These are phyloP conservation scores for Sinocyclocheilus rhinocerous DNA, from an alignment of 2,113 vertebrate species.

Conservation along the genomic window DNA sequence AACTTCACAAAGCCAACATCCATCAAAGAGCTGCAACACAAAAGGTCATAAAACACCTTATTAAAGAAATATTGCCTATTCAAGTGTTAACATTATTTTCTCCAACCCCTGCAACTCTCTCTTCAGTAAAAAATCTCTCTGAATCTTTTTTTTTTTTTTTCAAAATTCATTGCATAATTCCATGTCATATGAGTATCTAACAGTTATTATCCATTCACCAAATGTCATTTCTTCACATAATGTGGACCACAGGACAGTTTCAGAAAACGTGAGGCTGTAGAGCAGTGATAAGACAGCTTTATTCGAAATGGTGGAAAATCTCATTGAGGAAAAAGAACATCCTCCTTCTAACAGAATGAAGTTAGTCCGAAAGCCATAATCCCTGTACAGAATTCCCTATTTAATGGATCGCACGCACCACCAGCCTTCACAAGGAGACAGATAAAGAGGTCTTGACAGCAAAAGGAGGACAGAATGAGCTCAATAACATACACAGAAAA, in stretches of 20 bases:
- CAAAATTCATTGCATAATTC: background rate
- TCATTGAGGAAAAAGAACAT: background rate
- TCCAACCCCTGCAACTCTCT: background rate
- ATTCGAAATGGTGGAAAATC: background rate
- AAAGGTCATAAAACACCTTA: too few species aligned
- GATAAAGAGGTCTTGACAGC: background rate
- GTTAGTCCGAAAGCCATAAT: background rate
- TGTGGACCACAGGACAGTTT: background rate
- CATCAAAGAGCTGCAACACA: too few species aligned
- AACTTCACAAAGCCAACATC: too few species aligned
- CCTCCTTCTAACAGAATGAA: background rate
- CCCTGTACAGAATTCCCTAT: slow-evolving; percentile 48
- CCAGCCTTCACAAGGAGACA: slow-evolving; percentile 14
- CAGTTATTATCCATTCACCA: background rate
- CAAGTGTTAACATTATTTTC: background rate
- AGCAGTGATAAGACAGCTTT: background rate
- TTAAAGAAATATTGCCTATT: too few species aligned
- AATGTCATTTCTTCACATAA: too few species aligned
- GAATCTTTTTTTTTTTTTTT: background rate
- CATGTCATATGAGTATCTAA: background rate
- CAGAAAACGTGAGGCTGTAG: background rate
- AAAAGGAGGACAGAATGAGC: background rate
- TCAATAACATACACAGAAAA: background rate
- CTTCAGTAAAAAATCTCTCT: background rate
- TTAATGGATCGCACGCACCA: slow-evolving; percentile 56